These are phyloP conservation scores for Felis chaus DNA, from an alignment of 2,113 vertebrate genomes.

Conservation along the genomic window DNA sequence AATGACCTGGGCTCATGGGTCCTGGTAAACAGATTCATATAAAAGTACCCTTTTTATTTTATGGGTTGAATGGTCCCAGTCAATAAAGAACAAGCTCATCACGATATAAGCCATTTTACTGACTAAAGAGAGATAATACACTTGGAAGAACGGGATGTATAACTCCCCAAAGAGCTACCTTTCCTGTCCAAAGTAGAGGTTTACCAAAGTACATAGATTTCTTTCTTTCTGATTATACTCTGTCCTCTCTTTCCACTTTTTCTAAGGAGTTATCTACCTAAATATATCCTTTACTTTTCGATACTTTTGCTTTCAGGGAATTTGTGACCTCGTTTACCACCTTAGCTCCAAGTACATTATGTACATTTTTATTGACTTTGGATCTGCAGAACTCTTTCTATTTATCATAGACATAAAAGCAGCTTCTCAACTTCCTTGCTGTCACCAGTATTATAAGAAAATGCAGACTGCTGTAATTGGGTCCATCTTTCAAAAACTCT, in stretches of 20 bases:
- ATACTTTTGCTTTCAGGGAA: not conserved
- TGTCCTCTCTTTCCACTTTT: not conserved
- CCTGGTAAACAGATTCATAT: not conserved
- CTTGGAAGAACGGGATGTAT: not conserved
- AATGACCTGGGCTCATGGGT: not conserved
- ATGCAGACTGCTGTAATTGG: constrained; percentile 10
- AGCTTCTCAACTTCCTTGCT: not conserved
- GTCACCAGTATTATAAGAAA: constrained; percentile 9
- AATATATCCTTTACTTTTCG: not conserved
- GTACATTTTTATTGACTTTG: constrained; percentile 46
- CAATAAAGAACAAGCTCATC: not conserved
- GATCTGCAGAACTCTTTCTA: constrained; percentile 20
- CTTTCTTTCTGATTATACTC: not conserved
- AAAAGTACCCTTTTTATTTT: not conserved
- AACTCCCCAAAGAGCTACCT: not conserved
- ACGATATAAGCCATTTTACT: not conserved
- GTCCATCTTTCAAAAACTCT: constrained; percentile 15
- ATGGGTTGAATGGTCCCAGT: not conserved
- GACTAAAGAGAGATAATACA: not conserved
- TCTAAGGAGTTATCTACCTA: not conserved
- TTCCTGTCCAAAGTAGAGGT: not conserved
- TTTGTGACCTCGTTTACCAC: not conserved
- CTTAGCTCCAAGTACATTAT: not conserved
- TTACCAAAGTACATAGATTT: not conserved
- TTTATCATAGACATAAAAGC: constrained; percentile 50